Evolutionary conservation across 2,113 vertebrate genomes (phyloP).

Genomic region (Chrysemys picta): DNA sequence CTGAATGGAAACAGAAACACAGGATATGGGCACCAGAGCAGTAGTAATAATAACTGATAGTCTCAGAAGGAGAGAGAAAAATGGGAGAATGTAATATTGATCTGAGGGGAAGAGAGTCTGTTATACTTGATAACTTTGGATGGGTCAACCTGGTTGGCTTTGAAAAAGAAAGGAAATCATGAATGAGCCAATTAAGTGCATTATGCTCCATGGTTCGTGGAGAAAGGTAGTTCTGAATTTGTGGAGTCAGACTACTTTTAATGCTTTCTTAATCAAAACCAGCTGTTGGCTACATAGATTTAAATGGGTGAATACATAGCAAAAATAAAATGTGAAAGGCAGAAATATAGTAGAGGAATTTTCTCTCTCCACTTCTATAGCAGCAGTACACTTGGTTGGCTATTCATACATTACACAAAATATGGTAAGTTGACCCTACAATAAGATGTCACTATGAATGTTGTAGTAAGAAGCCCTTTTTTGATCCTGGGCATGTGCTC

Average conservation of each 20-base stretch:
- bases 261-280: constrained; percentile 6
- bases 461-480: background rate
- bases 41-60: background rate
- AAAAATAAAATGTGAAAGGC: background rate
- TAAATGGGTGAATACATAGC: background rate
- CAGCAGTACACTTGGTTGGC: background rate
- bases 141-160: constrained; percentile 23
- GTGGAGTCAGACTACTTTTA: background rate
- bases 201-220: background rate
- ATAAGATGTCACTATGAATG: accelerated
- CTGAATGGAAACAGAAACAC: constrained; percentile 48
- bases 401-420: background rate
- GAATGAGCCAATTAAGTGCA: background rate
- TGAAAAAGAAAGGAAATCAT: constrained; percentile 31
- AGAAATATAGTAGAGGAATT: background rate
- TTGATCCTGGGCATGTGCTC: too few species aligned
- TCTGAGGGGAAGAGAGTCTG: background rate
- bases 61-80: constrained; percentile 24
- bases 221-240: constrained; percentile 4
- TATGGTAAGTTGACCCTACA: background rate
- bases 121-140: constrained; percentile 28
- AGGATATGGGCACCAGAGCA: constrained; percentile 37
- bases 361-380: background rate
- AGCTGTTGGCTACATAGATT: background rate
- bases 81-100: background rate